Evolutionary conservation across 2,888 invertebrate species (phyloP).

Genomic region (Maniola hyperantus): DNA sequence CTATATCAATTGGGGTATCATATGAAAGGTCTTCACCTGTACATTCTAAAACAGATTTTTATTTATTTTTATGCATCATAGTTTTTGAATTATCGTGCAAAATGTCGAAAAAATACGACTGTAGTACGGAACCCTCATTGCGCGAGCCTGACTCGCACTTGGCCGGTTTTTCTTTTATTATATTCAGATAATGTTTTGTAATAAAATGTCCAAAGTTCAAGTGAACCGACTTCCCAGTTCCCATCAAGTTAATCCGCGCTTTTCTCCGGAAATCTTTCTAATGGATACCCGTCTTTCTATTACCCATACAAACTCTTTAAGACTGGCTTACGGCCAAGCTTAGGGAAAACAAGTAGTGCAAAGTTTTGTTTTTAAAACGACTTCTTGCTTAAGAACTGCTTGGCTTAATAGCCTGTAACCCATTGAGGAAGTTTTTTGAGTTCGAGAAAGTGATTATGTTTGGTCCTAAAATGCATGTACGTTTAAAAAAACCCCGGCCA

Average conservation of each 20-base stretch:
- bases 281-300: conserved; percentile 25
- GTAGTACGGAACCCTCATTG: too few relatives aligned
- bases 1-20: too few relatives aligned
- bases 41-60: too few relatives aligned
- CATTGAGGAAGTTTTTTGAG: conserved; percentile 1
- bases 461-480: too few relatives aligned
- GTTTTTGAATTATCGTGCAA: too few relatives aligned
- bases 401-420: conserved; percentile 20
- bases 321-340: conserved; percentile 25
- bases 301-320: conserved; percentile 28
- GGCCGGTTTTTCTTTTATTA: too few relatives aligned
- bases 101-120: too few relatives aligned
- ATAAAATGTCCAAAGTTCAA: conserved; percentile 4
- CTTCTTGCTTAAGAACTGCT: conserved; percentile 22
- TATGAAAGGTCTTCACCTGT: too few relatives aligned
- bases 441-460: neutral
- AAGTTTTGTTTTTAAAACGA: conserved; percentile 31
- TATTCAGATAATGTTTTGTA: conserved; percentile 1
- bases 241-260: conserved; percentile 9
- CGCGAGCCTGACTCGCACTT: too few relatives aligned
- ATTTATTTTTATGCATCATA: too few relatives aligned
- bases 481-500: too few relatives aligned
- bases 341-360: conserved; percentile 20
- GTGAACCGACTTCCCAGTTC: conserved; percentile 8
- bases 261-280: conserved; percentile 17